Percentiles rank a stretch among this genome's conserved stretches.
Conservation (phyloP, 2,797 vertebrate genomes). For the Pseudochirops cupreus region DNA sequence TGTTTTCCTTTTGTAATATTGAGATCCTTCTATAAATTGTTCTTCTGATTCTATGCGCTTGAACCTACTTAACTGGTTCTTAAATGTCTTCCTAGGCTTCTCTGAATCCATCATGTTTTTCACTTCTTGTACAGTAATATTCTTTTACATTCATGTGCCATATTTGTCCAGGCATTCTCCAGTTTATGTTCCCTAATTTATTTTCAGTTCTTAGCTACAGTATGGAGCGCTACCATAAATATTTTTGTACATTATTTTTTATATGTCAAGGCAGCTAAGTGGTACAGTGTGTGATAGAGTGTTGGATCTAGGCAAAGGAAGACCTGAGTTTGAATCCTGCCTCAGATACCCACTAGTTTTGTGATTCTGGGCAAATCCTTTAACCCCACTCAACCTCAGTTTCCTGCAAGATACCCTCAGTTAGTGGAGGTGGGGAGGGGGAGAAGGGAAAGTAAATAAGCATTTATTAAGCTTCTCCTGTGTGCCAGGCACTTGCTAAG, state of each 20-base stretch:
- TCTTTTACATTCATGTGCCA: not conserved
- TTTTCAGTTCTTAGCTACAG: not conserved
- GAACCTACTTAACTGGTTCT: not conserved
- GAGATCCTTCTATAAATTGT: not conserved
- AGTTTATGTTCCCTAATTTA: not conserved
- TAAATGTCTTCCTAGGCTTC: not conserved
- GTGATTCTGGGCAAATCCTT: slow-evolving; percentile 27
- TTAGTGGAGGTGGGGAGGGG: not conserved
- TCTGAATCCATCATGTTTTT: not conserved
- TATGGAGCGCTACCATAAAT: not conserved
- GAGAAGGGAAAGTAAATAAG: not conserved
- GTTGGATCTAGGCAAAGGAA: slow-evolving; percentile 16
- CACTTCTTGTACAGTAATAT: not conserved
- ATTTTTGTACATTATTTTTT: not conserved
- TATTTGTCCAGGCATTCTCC: not conserved
- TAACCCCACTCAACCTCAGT: slow-evolving; percentile 1
- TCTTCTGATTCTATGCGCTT: not conserved
- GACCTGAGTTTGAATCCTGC: slow-evolving; percentile 20
- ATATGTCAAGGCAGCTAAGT: slow-evolving; percentile 6
- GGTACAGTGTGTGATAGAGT: slow-evolving; percentile 11
- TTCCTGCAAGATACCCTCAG: not conserved
- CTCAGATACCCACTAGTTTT: slow-evolving; percentile 17
- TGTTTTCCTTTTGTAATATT: not conserved
- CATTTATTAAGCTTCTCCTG: not conserved
- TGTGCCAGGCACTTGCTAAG: not conserved